Evolutionary conservation across 2,113 vertebrate genomes (phyloP).

Genomic region (Furnarius figulus): DNA sequence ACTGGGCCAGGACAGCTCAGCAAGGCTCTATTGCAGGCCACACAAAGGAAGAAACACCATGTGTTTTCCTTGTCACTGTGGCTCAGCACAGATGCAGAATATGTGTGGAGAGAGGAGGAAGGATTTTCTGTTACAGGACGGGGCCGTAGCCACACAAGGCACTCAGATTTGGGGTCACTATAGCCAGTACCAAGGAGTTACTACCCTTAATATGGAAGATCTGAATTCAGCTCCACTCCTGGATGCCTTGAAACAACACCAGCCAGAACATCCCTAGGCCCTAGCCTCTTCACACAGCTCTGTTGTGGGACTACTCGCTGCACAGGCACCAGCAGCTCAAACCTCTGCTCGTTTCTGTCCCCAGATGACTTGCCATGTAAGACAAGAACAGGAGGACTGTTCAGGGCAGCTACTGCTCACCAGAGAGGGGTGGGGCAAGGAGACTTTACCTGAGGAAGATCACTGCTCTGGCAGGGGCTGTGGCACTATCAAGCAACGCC

Average conservation of each 20-base stretch:
- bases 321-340: not conserved
- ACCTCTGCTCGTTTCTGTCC: not conserved
- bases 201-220: not conserved
- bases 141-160: fast-evolving
- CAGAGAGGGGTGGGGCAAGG: not conserved
- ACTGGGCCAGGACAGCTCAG: not conserved
- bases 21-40: not conserved
- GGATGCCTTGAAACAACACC: not conserved
- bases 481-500: slow-evolving; percentile 65
- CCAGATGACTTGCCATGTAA: not conserved
- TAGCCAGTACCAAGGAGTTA: not conserved
- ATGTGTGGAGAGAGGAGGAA: fast-evolving
- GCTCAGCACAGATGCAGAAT: not conserved
- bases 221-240: not conserved
- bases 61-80: not conserved
- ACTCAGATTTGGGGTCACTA: not conserved
- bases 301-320: not conserved
- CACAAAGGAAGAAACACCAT: not conserved
- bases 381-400: not conserved
- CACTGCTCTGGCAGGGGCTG: slow-evolving; percentile 54
- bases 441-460: slow-evolving; percentile 51
- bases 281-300: not conserved
- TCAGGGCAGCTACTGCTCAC: not conserved
- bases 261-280: not conserved
- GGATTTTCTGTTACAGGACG: not conserved